Conservation (phyloP, 2,888 invertebrate species). For the Adelognathus sp. region DNA sequence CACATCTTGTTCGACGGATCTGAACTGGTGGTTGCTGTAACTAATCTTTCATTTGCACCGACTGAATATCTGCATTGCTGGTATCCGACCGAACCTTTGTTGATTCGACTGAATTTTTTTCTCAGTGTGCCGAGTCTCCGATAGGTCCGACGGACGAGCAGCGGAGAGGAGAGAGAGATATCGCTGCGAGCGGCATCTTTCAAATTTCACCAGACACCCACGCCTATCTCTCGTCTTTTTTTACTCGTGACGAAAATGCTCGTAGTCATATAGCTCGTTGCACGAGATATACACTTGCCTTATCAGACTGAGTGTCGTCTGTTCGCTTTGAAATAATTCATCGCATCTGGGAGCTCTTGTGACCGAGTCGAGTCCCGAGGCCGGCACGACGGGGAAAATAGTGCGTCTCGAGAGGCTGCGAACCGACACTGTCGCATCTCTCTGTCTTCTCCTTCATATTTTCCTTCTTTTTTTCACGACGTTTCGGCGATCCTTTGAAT, state of each 20-base stretch:
- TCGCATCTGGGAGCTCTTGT: slow-evolving; percentile 54
- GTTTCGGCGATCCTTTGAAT: slow-evolving; percentile 14
- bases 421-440: slow-evolving; percentile 19
- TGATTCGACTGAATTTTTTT: too few species aligned
- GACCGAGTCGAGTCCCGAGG: slow-evolving; percentile 21
- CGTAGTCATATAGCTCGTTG: slow-evolving; percentile 26
- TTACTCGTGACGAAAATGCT: neutral
- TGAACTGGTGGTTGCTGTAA: too few species aligned
- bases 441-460: neutral
- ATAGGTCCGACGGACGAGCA: neutral
- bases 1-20: too few species aligned
- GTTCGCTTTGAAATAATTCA: slow-evolving; percentile 52
- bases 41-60: too few species aligned
- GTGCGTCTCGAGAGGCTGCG: slow-evolving; percentile 51
- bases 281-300: slow-evolving; percentile 36
- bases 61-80: too few species aligned
- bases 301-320: slow-evolving; percentile 44
- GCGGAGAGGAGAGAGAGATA: neutral
- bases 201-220: slow-evolving; percentile 27
- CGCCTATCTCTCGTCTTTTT: neutral
- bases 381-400: slow-evolving; percentile 42
- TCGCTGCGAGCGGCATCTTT: slow-evolving; percentile 20
- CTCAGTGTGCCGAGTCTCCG: too few species aligned
- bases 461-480: neutral
- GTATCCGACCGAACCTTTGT: too few species aligned